These are phyloP conservation scores for Merluccius polli DNA, from an alignment of 2,797 vertebrate genomes.

Conservation along the genomic window DNA sequence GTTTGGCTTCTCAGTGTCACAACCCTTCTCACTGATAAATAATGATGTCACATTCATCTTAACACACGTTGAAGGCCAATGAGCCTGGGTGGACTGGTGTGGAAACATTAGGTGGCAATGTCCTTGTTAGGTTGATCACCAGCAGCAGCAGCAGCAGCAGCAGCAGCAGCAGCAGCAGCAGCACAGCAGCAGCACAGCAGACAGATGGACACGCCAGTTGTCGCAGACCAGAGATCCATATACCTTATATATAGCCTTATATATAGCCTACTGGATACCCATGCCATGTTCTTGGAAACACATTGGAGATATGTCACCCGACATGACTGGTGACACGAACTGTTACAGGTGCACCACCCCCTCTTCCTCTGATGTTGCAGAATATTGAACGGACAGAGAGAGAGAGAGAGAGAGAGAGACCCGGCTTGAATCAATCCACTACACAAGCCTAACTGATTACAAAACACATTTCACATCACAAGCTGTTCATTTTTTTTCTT, in stretches of 20 bases:
- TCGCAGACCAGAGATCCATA: background rate
- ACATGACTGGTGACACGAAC: too few relatives aligned
- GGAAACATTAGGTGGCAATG: background rate
- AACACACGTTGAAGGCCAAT: background rate
- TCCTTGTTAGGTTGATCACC: slow-evolving; percentile 19
- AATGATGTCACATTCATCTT: background rate
- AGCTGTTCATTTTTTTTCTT: background rate
- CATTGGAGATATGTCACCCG: too few relatives aligned
- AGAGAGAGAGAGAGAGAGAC: too few relatives aligned
- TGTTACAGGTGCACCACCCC: too few relatives aligned
- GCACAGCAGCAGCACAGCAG: too few relatives aligned
- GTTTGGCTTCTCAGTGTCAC: background rate
- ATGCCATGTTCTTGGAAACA: too few relatives aligned
- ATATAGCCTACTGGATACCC: too few relatives aligned
- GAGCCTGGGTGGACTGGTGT: background rate
- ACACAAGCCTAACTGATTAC: background rate
- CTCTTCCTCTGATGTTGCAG: too few relatives aligned
- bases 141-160: slow-evolving; percentile 22
- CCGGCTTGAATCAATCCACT: slow-evolving; percentile 1
- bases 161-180: slow-evolving; percentile 25
- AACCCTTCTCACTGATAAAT: background rate
- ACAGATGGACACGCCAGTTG: slow-evolving; percentile 21
- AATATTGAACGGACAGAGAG: background rate
- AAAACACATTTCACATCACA: background rate
- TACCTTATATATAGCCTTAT: too few relatives aligned